A percentile compares a stretch with the other conserved stretches of the same genome.
Conservation (phyloP, 2,888 invertebrate genomes). For the Polyommatus iphigenia region DNA sequence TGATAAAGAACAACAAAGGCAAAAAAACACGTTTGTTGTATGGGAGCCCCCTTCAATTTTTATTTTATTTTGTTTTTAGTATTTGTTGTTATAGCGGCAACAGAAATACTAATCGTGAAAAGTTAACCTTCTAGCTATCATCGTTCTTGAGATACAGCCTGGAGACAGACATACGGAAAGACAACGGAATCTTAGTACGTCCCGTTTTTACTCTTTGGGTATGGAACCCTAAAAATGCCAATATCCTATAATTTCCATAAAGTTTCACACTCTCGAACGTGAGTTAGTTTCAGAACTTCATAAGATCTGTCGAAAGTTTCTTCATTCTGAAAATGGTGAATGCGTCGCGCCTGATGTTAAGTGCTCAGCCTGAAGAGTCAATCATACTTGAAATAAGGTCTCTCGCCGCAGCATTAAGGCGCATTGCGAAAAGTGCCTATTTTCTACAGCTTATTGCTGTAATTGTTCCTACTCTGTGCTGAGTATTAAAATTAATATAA, state of each 20-base stretch:
- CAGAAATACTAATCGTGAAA: no score
- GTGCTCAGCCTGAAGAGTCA: not conserved
- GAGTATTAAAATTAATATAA: not conserved
- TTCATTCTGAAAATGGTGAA: not conserved
- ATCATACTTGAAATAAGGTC: slow-evolving; percentile 4
- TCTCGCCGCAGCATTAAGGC: not conserved
- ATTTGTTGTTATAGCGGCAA: no score
- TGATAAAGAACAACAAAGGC: no score
- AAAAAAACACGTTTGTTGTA: no score
- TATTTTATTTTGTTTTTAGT: no score
- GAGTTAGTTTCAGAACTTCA: not conserved
- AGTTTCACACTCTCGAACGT: not conserved
- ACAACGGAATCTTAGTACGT: no score
- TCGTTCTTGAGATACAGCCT: no score
- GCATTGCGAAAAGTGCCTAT: not conserved
- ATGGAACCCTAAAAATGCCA: not conserved
- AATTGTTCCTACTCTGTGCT: not conserved
- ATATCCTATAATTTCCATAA: not conserved
- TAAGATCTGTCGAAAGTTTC: not conserved
- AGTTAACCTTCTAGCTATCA: no score
- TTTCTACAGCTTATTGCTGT: not conserved
- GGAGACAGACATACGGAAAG: no score
- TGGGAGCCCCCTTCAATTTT: no score
- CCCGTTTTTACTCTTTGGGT: no score
- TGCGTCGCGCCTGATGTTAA: not conserved